These are phyloP conservation scores for Drosophila pseudotakahashii DNA, from an alignment of 2,888 invertebrate genomes.

Conservation along the genomic window DNA sequence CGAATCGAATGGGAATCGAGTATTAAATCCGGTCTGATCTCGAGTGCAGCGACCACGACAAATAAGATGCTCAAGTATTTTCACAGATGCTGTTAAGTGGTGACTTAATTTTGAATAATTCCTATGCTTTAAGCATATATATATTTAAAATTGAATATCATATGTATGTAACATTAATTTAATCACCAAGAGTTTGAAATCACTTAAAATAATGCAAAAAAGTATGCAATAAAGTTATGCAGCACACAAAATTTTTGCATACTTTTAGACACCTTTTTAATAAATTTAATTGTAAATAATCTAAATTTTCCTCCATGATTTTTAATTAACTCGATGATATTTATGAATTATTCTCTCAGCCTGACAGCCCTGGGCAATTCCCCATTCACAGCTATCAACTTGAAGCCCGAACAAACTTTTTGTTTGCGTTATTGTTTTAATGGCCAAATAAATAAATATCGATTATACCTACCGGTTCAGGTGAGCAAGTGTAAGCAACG, in stretches of 20 bases:
- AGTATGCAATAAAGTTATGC: too few relatives aligned
- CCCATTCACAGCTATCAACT: conserved; percentile 9
- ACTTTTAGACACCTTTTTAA: background rate
- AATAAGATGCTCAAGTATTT: conserved; percentile 3
- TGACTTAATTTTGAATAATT: background rate
- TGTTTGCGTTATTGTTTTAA: conserved; percentile 50
- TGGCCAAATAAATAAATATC: conserved; percentile 69
- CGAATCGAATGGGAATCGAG: conserved; percentile 4
- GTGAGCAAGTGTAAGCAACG: conserved; percentile 49
- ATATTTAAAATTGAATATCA: too few relatives aligned
- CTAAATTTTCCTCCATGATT: background rate
- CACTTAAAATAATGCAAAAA: background rate
- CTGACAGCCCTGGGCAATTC: conserved; percentile 14
- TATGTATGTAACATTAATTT: too few relatives aligned
- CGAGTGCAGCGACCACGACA: background rate
- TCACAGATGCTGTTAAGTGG: too few relatives aligned
- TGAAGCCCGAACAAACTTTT: conserved; percentile 5
- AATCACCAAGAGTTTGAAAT: too few relatives aligned
- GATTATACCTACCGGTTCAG: conserved; percentile 52
- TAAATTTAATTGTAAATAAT: too few relatives aligned
- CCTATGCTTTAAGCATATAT: too few relatives aligned
- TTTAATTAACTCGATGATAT: conserved; percentile 18
- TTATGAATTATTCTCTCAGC: conserved; percentile 18
- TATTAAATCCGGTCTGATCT: conserved; percentile 8
- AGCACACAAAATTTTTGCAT: too few relatives aligned